Base-by-base conservation (phyloP, 2,888 invertebrate species). In the Ichneumoninae sp. region DNA sequence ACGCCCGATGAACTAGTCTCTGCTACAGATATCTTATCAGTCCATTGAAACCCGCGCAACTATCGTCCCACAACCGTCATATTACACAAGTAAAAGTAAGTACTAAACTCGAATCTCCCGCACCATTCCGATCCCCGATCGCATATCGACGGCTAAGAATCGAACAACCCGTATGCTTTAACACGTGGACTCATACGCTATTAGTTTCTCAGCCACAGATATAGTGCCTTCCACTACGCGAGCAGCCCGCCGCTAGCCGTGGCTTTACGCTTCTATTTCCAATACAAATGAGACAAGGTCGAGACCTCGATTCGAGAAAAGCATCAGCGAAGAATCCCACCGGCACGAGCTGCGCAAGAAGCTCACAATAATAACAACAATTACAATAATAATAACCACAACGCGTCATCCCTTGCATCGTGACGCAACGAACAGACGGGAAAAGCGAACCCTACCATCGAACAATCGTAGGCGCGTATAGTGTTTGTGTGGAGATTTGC, bases 241-340 rank as follows among this genome's bases (percentile, higher is more conserved):
- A 52, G 52, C 19, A 16, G 6, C 8, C 52, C 19, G 44, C 3
- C 44, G 44, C 44, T 5, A 52, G 6, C 52, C 19, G 52, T 6
- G 19, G 52, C 52, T 57, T 57, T 26, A 87, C 83, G 83, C 86
- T 82, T 85, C 88, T 87, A 87, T 90, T 90, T 90, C 89, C 87
- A 89, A 88, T 88, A 89, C 89, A 90, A 89, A 90, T 90, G 87
- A 90, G 89, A 88, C 90, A 90, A 90, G 90, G 90, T 89, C 90
- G 88, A 86, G 89, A 90, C 78, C 83, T 90, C 89, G 87, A 89
- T 89, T 89, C 89, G 89, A 90, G 90, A 90, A 90, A 90, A 90
- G 90, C 89, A 88, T 87, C 88, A 87, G 90, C 87, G 13, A 44
- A 44, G 66, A 52, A 19, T 73, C 60, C 47, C 50, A 73, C 40